Percentiles rank a stretch among this genome's conserved stretches.
phyloP scores from a whole-genome alignment of 2,113 vertebrate genomes.

The Fulmarus glacialis region DNA sequence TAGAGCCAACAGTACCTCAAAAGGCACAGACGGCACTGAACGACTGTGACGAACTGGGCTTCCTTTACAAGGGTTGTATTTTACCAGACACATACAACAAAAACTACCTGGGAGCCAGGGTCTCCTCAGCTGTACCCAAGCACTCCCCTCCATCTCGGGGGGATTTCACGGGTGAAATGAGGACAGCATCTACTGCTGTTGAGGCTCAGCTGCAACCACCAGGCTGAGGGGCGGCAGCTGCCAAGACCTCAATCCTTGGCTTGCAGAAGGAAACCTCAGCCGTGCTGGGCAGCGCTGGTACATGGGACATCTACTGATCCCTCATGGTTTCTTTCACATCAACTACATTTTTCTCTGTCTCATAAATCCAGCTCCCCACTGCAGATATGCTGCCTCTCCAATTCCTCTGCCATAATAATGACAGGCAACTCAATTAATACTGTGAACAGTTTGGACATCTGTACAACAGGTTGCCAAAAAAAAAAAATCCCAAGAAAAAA shows the following conservation, averaged over 20 bases:
- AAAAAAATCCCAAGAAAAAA: neutral
- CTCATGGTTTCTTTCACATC: neutral
- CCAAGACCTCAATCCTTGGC: neutral
- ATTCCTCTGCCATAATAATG: neutral
- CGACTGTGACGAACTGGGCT: neutral
- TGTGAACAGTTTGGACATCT: neutral
- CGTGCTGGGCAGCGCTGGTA: rapidly evolving
- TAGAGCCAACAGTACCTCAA: neutral
- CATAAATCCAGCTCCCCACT: neutral
- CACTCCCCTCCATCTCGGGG: neutral
- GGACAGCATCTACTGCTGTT: neutral
- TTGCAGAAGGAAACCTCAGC: neutral
- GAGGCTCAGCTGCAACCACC: neutral
- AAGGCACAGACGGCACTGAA: neutral
- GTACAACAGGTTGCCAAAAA: neutral
- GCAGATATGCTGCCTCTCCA: neutral
- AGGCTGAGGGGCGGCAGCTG: neutral
- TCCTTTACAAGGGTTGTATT: neutral
- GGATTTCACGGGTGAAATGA: neutral
- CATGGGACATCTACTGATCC: neutral
- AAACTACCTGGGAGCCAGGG: neutral
- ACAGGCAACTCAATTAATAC: constrained; percentile 3
- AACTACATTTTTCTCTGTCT: neutral
- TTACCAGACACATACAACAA: neutral
- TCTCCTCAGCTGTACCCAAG: neutral